Conservation (phyloP, 2,797 vertebrate genomes). For the Rhincodon typus region DNA sequence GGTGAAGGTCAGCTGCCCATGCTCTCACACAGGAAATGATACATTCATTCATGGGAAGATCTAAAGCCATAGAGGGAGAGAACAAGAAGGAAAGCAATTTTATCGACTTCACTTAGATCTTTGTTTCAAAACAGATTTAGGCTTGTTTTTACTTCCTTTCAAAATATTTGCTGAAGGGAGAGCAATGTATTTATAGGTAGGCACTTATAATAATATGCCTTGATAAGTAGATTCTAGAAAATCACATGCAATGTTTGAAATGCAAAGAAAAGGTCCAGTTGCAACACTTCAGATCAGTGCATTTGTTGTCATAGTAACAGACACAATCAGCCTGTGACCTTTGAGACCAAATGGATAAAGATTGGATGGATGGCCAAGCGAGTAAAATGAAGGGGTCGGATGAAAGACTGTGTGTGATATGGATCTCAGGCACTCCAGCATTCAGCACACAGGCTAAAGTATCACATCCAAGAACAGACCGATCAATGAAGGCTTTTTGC, state of each 20-base stretch:
- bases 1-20: background rate
- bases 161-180: background rate
- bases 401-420: constrained; percentile 85
- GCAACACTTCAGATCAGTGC: background rate
- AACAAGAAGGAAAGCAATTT: background rate
- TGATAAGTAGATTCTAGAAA: background rate
- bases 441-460: constrained; percentile 86
- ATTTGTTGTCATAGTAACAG: constrained; percentile 11
- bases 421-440: constrained; percentile 77
- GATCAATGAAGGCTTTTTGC: constrained; percentile 90
- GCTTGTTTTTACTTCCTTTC: background rate
- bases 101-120: background rate
- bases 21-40: background rate
- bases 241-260: background rate
- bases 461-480: constrained; percentile 92
- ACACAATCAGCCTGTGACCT: constrained; percentile 73
- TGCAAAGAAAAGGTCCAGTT: constrained; percentile 1
- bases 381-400: constrained; percentile 68
- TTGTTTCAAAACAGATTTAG: background rate
- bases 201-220: background rate
- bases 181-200: background rate
- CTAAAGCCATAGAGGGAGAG: background rate
- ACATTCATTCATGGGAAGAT: background rate
- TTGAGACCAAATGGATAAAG: constrained; percentile 67
- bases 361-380: constrained; percentile 73